A percentile compares a stretch with the other conserved stretches of the same genome.
These are phyloP conservation scores for Cacatua alba DNA, from an alignment of 2,113 vertebrate species.

Conservation along the genomic window DNA sequence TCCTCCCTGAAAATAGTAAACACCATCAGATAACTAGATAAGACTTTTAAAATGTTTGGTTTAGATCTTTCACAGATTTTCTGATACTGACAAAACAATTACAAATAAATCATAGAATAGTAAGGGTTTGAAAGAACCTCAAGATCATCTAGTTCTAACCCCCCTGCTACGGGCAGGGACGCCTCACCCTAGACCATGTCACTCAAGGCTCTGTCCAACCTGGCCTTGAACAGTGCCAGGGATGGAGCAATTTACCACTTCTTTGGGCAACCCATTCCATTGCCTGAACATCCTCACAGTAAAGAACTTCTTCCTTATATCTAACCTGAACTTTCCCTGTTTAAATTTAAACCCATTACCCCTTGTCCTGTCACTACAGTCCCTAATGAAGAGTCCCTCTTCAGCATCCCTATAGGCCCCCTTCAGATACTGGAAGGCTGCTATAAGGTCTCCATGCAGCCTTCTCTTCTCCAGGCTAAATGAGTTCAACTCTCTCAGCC, in stretches of 20 bases:
- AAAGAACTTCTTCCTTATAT: neutral
- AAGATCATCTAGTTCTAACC: neutral
- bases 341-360: neutral
- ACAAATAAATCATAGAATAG: neutral
- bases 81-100: neutral
- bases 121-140: neutral
- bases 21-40: neutral
- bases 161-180: neutral
- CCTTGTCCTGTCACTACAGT: neutral
- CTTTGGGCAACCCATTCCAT: neutral
- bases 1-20: neutral
- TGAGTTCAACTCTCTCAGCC: neutral
- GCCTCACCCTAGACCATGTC: neutral
- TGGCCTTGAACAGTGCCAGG: neutral
- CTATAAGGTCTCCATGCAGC: rapidly evolving
- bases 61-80: neutral
- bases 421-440: neutral
- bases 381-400: neutral
- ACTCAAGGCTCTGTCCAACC: neutral
- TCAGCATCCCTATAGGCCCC: neutral
- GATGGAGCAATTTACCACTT: neutral
- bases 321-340: neutral
- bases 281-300: neutral
- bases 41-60: neutral
- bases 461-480: neutral